A percentile compares a stretch with the other conserved stretches of the same genome.
Evolutionary conservation across 2,797 vertebrate species (phyloP).

Genomic region (Gambelia wislizenii): DNA sequence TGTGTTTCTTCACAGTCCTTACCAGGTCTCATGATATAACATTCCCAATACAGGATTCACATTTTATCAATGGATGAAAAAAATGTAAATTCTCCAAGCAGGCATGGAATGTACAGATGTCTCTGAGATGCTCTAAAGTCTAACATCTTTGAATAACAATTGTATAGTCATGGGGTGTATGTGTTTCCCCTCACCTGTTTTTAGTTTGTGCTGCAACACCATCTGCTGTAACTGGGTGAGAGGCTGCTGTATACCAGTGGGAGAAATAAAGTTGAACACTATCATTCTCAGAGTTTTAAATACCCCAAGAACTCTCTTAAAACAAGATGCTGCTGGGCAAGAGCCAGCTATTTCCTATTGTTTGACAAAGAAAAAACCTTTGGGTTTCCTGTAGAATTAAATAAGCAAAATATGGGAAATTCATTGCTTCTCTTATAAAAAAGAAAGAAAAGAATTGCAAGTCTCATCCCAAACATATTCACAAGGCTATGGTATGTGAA

Average conservation of each 20-base stretch:
- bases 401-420: conserved; percentile 38
- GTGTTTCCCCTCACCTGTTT: neutral
- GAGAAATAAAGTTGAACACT: conserved; percentile 46
- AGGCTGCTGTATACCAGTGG: conserved; percentile 42
- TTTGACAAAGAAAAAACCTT: conserved; percentile 41
- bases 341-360: conserved; percentile 16
- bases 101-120: neutral
- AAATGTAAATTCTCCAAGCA: neutral
- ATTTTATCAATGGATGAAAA: neutral
- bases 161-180: neutral
- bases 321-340: conserved; percentile 31
- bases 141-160: neutral
- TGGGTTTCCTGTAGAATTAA: conserved; percentile 32
- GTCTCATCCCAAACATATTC: neutral
- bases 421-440: neutral
- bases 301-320: conserved; percentile 42
- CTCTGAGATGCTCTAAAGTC: neutral
- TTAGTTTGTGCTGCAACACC: conserved; percentile 28
- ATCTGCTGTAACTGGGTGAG: conserved; percentile 20
- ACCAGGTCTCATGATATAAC: neutral
- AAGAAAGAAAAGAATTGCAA: neutral
- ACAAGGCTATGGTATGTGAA: neutral
- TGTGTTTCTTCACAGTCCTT: neutral
- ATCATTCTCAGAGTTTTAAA: conserved; percentile 24
- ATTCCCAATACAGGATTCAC: neutral